Conservation (phyloP, 2,113 vertebrate genomes). For the Saguinus imperator region DNA sequence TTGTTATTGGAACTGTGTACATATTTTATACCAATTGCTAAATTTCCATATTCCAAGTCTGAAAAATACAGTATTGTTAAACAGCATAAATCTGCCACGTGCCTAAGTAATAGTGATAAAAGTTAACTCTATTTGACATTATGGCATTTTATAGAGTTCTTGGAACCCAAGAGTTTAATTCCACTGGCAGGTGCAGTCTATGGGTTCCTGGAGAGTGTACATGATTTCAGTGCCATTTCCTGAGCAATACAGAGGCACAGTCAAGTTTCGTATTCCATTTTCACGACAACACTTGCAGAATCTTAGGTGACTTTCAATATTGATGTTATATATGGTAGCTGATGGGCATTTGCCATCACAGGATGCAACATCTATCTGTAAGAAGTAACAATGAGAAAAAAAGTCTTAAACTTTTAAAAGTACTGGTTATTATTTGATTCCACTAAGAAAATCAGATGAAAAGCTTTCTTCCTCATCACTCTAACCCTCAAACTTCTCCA, state of each 20-base stretch:
- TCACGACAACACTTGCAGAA: conserved; percentile 99
- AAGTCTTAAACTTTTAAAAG: neutral
- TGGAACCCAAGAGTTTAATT: conserved; percentile 83
- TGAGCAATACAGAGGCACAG: conserved; percentile 93
- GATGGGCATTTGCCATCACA: conserved; percentile 98
- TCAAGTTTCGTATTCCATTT: conserved; percentile 90
- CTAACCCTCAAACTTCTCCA: neutral
- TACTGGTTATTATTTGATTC: neutral
- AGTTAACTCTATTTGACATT: neutral
- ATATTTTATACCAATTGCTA: neutral
- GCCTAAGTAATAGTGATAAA: conserved; percentile 40
- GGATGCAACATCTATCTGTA: conserved; percentile 93
- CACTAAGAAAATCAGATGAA: neutral
- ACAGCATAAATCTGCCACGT: neutral
- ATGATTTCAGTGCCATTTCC: conserved; percentile 93
- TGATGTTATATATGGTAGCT: conserved; percentile 98
- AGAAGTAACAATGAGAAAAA: conserved; percentile 35
- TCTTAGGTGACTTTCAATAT: conserved; percentile 96
- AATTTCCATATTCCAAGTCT: neutral
- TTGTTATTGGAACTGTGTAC: neutral
- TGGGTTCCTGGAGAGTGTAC: conserved; percentile 93
- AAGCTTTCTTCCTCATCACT: neutral
- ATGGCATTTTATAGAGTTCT: neutral
- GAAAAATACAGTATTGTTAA: neutral
- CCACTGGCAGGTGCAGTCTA: conserved; percentile 97